These are phyloP conservation scores for Siphlonurus alternatus DNA, from an alignment of 2,888 invertebrate genomes.

Conservation along the genomic window DNA sequence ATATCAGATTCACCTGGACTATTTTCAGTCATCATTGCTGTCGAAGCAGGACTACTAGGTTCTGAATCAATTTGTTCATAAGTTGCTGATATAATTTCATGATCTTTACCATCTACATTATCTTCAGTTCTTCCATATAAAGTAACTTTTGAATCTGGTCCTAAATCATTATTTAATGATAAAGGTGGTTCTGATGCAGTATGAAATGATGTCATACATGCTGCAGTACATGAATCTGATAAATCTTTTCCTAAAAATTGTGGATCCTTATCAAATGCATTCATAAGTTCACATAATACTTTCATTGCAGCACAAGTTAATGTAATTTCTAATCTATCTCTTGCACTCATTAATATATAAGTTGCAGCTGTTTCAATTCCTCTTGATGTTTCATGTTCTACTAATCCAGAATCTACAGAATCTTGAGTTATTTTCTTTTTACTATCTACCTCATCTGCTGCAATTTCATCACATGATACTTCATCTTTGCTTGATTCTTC, in stretches of 20 bases:
- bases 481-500: slow-evolving; percentile 22
- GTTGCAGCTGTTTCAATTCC: slow-evolving; percentile 30
- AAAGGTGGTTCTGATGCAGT: neutral
- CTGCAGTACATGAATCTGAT: neutral
- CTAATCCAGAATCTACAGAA: neutral
- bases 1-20: slow-evolving; percentile 19
- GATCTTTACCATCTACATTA: slow-evolving; percentile 15
- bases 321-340: slow-evolving; percentile 47
- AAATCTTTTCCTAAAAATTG: neutral
- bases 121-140: slow-evolving; percentile 18
- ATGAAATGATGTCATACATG: neutral
- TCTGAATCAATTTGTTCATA: slow-evolving; percentile 43
- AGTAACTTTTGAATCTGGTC: slow-evolving; percentile 22
- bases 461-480: neutral
- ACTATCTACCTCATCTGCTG: neutral
- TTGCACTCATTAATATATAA: slow-evolving; percentile 49
- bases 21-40: slow-evolving; percentile 17
- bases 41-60: slow-evolving; percentile 37
- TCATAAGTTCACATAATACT: slow-evolving; percentile 19
- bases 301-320: slow-evolving; percentile 47
- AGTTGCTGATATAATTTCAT: slow-evolving; percentile 36
- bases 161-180: slow-evolving; percentile 41
- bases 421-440: neutral
- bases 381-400: neutral
- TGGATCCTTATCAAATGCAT: neutral